Percentiles rank a stretch among this genome's conserved stretches.
Conservation (phyloP, 2,113 vertebrate species). For the Nycticorax nycticorax region DNA sequence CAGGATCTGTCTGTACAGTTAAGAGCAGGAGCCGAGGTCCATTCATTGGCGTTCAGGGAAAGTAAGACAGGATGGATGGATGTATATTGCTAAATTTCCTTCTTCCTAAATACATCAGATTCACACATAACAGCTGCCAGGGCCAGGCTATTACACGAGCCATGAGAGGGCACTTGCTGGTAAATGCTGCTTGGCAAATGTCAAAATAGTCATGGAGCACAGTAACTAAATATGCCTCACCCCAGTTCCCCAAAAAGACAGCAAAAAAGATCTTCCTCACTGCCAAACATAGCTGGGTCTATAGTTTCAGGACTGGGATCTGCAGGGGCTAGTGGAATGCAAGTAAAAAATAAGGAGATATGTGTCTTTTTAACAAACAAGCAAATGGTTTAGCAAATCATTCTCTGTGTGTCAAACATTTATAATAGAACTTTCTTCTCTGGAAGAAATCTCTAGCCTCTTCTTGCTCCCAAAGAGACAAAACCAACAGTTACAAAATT, state of each 20-base stretch:
- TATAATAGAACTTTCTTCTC: neutral
- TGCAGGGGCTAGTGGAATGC: neutral
- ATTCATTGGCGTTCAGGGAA: neutral
- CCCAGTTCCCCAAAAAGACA: neutral
- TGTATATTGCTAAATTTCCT: neutral
- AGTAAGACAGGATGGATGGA: too few relatives aligned
- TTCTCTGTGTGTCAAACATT: neutral
- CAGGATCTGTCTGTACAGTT: fast-evolving
- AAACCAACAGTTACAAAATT: neutral
- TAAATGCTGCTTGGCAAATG: neutral
- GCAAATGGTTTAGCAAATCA: neutral
- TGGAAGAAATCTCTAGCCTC: neutral
- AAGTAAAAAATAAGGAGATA: neutral
- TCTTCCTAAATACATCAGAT: fast-evolving
- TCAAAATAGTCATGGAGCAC: neutral
- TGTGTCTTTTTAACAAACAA: neutral
- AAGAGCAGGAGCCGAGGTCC: neutral
- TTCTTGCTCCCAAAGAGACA: neutral
- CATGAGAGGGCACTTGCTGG: neutral
- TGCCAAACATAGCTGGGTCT: neutral
- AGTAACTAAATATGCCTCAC: neutral
- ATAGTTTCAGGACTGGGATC: neutral
- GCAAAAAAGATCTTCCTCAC: neutral
- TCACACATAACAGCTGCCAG: neutral
- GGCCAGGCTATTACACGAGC: neutral